Conservation (phyloP, 2,888 invertebrate genomes). For the Yponomeuta cagnagella region DNA sequence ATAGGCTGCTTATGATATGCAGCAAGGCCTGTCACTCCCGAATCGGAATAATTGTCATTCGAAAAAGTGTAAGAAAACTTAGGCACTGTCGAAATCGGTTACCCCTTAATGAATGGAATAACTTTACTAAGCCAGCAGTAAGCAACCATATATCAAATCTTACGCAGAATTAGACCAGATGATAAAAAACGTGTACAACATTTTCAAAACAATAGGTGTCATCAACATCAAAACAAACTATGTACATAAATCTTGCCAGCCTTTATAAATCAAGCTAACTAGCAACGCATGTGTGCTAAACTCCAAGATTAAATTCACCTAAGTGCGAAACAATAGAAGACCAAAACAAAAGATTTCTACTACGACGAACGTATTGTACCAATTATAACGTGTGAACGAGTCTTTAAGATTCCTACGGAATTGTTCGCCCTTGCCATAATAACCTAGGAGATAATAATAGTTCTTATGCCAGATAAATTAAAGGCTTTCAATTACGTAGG, state of each 20-base stretch:
- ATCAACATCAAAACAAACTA: background rate
- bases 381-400: conserved; percentile 4
- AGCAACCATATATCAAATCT: no score
- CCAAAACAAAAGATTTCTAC: conserved; percentile 7
- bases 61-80: no score
- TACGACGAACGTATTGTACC: conserved; percentile 1
- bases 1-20: no score
- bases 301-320: conserved; percentile 1
- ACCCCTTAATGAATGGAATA: no score
- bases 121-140: no score
- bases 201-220: background rate
- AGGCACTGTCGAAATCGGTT: no score
- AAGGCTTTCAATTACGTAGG: background rate
- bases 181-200: background rate
- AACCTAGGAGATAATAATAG: background rate
- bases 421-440: background rate
- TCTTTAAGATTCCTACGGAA: background rate
- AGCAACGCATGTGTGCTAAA: background rate
- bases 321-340: conserved; percentile 4
- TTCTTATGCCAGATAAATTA: background rate
- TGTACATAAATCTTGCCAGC: background rate
- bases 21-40: no score
- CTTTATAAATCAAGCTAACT: background rate
- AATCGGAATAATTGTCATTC: no score
- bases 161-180: background rate